Evolutionary conservation across 1,140 invertebrate genomes (phyloP).

Genomic region (Apolygus lucorum): DNA sequence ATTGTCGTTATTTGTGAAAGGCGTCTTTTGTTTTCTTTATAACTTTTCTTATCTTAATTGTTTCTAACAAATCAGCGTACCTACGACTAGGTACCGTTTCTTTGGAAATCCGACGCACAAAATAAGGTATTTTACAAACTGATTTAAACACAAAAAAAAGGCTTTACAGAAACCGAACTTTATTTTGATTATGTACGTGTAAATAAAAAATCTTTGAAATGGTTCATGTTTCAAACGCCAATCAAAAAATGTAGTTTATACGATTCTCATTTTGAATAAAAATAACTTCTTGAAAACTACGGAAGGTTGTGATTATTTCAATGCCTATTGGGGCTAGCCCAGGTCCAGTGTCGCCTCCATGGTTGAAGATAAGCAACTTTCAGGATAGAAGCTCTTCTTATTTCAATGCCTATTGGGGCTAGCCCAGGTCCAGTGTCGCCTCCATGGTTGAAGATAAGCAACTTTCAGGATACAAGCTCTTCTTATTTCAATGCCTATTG

Average conservation of each 20-base stretch:
- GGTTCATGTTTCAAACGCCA: conserved; percentile 6
- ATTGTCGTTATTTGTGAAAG: no score
- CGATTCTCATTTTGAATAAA: background rate
- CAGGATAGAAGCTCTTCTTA: no score
- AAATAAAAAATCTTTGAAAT: background rate
- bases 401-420: no score
- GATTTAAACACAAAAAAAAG: background rate
- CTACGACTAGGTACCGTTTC: background rate
- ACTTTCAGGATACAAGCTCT: no score
- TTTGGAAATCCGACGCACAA: background rate
- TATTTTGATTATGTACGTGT: background rate
- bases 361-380: no score
- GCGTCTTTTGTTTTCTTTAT: no score
- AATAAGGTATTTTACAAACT: background rate
- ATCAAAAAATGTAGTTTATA: conserved; percentile 8
- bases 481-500: no score
- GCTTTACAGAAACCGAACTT: background rate
- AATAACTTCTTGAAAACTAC: background rate
- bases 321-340: no score
- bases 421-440: no score
- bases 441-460: no score
- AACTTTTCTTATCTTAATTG: background rate
- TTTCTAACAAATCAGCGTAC: background rate
- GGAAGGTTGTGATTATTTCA: no score
- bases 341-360: no score